Evolutionary conservation across 2,797 vertebrate genomes (phyloP).

Genomic region (Babyrousa celebensis): DNA sequence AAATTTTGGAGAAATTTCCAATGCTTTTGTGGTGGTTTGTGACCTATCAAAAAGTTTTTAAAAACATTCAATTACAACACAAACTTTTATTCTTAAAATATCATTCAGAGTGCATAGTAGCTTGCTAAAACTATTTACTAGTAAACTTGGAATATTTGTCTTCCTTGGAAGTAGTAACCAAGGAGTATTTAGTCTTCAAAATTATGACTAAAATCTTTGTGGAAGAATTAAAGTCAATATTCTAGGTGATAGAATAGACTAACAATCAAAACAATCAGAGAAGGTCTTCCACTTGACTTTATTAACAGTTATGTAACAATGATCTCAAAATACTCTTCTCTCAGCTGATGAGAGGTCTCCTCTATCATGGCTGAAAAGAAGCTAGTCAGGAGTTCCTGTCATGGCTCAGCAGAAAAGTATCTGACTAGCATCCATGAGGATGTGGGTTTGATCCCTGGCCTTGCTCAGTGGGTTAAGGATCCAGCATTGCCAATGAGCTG

Average conservation of each 20-base stretch:
- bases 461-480: too few species aligned
- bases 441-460: too few species aligned
- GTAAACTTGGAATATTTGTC: constrained; percentile 5
- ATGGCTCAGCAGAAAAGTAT: too few species aligned
- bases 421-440: too few species aligned
- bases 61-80: neutral
- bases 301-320: neutral
- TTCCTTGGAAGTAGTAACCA: too few species aligned
- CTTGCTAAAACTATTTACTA: constrained; percentile 38
- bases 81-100: constrained; percentile 49
- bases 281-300: constrained; percentile 44
- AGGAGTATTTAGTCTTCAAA: neutral
- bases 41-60: neutral
- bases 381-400: neutral
- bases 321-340: constrained; percentile 26
- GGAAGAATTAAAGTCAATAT: constrained; percentile 52
- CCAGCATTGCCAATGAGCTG: too few species aligned
- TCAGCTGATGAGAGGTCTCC: constrained; percentile 4
- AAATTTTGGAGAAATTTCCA: constrained; percentile 17
- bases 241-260: neutral
- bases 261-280: constrained; percentile 40
- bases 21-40: constrained; percentile 42
- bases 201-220: neutral
- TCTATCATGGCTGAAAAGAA: neutral
- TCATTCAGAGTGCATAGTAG: neutral